Conservation (phyloP, 2,113 vertebrate species). For the Lepus americanus region DNA sequence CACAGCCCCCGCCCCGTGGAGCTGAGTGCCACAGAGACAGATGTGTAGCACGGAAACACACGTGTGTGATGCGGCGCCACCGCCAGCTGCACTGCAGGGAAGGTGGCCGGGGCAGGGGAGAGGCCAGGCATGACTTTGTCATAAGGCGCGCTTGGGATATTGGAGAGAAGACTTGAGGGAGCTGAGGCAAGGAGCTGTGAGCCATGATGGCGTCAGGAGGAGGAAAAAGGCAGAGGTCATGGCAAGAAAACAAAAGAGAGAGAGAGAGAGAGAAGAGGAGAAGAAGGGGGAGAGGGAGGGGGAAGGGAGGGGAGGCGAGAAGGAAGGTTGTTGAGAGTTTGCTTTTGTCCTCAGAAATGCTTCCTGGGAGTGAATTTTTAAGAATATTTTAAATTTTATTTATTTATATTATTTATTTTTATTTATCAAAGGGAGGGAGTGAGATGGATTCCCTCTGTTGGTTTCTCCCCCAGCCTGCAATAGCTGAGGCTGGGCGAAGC, state of each 20-base stretch:
- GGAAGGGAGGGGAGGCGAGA: too few species aligned
- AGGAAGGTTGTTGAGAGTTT: neutral
- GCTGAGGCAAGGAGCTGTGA: too few species aligned
- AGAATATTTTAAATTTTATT: too few species aligned
- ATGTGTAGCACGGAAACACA: neutral
- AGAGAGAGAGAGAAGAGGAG: neutral
- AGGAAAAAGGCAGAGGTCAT: neutral
- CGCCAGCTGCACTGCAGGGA: accelerated
- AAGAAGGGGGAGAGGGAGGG: too few species aligned
- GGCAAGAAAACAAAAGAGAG: neutral
- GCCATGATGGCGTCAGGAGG: neutral
- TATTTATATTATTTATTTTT: too few species aligned
- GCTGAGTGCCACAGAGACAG: neutral
- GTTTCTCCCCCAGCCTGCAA: too few species aligned
- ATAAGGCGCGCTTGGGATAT: neutral
- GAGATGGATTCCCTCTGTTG: too few species aligned
- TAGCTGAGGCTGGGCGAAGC: too few species aligned
- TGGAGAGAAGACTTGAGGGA: neutral
- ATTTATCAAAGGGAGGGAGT: too few species aligned
- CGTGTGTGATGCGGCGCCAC: accelerated
- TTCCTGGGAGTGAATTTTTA: neutral
- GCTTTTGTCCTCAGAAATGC: neutral
- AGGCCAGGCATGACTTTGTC: neutral
- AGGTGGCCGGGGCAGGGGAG: accelerated
- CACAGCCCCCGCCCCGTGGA: neutral